These are phyloP conservation scores for Heloderma charlesbogerti DNA, from an alignment of 2,113 vertebrate genomes.

Conservation along the genomic window DNA sequence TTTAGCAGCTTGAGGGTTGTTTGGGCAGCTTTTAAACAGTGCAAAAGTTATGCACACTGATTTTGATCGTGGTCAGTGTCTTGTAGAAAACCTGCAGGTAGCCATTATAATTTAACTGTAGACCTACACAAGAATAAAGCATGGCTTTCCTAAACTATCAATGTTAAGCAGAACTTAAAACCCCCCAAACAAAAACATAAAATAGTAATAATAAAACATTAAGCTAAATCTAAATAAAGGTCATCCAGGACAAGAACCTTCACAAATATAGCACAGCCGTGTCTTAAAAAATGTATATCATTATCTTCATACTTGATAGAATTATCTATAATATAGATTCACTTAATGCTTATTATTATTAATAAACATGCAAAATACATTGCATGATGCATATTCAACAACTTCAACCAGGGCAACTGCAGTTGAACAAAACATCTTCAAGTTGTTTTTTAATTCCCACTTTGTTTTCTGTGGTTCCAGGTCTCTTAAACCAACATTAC, in stretches of 20 bases:
- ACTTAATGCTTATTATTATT: constrained; percentile 74
- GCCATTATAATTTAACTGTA: constrained; percentile 71
- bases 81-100: constrained; percentile 72
- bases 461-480: constrained; percentile 61
- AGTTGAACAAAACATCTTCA: constrained; percentile 56
- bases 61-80: constrained; percentile 29
- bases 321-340: constrained; percentile 76
- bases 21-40: not conserved
- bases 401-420: constrained; percentile 53
- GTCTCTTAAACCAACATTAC: constrained; percentile 44
- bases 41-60: not conserved
- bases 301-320: constrained; percentile 74
- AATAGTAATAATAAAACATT: constrained; percentile 59
- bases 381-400: constrained; percentile 81
- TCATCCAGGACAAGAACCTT: constrained; percentile 70
- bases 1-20: not conserved
- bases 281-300: constrained; percentile 78
- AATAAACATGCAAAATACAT: constrained; percentile 83
- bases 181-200: constrained; percentile 29
- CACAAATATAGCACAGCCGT: constrained; percentile 75
- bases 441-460: constrained; percentile 51
- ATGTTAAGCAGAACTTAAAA: constrained; percentile 60
- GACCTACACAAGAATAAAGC: constrained; percentile 68
- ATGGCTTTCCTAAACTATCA: constrained; percentile 61
- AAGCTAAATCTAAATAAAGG: constrained; percentile 66